Base-by-base conservation (phyloP, 2,888 invertebrate genomes). In the Thereva unica region DNA sequence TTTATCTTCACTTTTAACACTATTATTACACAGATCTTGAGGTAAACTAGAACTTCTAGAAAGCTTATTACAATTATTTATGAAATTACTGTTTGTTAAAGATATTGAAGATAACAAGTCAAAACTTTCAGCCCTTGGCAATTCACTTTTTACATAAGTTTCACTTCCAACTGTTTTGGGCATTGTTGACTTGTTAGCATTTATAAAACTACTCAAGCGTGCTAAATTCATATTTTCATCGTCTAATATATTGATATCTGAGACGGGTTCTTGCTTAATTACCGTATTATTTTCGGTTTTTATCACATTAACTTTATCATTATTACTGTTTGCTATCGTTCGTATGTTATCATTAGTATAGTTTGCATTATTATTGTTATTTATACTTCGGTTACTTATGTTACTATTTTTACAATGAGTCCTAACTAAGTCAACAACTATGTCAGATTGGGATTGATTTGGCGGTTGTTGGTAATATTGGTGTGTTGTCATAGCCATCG, bases 271-370 rank as follows among this genome's bases (percentile, higher is more conserved):
- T 38, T 76, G 73, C 67, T 80, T 80, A 72, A 79, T 77, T 71
- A 75, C 9, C n/a, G 12, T 47, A 37, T 47, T 40, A 64, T 64
- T 59, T 75, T 80, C 78, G 71, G 74, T 70, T 75, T 79, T 80
- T 80, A 80, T 80, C 80, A 80, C 80, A 80, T 80, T 78, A 73
- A 76, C 74, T 76, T 80, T 80, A 74, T 78, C 78, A 75, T 75
- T 77, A 76, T 65, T 70, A 71, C 68, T 70, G 71, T 69, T 72
- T 68, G 59, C 49, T 53, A 49, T 49, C 47, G 53, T 63, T 45
- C 63, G 45, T 50, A 54, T 47, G 47, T 40, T 41, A 59, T 63
- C 52, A 9, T 44, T 44, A 45, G 44, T 50, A 64, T 52, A 64
- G 37, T 40, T 61, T 61, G 47, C 10, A 63, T 37, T 59, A 57